Evolutionary conservation across 2,113 vertebrate species (phyloP).

Genomic region (Pseudorhombus dupliciocellatus): DNA sequence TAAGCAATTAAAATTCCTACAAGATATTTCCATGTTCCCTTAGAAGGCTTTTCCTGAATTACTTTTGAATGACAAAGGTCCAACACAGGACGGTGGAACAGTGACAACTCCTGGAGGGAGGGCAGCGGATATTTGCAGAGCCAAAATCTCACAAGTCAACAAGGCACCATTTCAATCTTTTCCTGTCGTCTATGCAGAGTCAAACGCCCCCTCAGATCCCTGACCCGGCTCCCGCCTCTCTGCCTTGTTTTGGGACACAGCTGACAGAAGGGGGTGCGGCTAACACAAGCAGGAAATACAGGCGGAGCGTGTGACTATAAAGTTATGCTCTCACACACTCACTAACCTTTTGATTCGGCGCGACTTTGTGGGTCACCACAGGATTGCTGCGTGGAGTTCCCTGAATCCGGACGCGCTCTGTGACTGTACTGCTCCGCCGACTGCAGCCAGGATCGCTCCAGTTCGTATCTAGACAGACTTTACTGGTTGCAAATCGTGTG

Average conservation of each 20-base stretch:
- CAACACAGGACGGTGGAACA: conserved; percentile 17
- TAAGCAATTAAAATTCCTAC: background rate
- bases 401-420: conserved; percentile 16
- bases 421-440: conserved; percentile 1
- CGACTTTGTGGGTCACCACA: conserved; percentile 31
- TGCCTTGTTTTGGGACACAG: conserved; percentile 39
- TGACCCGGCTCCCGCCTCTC: conserved; percentile 8
- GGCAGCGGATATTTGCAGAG: background rate
- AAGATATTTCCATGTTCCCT: conserved; percentile 25
- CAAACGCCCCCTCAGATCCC: conserved; percentile 19
- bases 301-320: conserved; percentile 53
- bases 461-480: background rate
- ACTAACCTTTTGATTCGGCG: conserved; percentile 11
- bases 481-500: background rate
- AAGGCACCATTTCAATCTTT: conserved; percentile 2
- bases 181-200: background rate
- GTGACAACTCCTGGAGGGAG: background rate
- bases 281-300: conserved; percentile 54
- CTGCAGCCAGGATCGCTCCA: background rate
- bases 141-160: conserved; percentile 18
- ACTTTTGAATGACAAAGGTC: too few relatives aligned
- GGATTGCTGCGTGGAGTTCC: conserved; percentile 38
- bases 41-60: conserved; percentile 8
- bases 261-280: conserved; percentile 55
- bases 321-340: conserved; percentile 40